Evolutionary conservation across 1,140 invertebrate genomes (phyloP).

Genomic region (Telenomus remus): DNA sequence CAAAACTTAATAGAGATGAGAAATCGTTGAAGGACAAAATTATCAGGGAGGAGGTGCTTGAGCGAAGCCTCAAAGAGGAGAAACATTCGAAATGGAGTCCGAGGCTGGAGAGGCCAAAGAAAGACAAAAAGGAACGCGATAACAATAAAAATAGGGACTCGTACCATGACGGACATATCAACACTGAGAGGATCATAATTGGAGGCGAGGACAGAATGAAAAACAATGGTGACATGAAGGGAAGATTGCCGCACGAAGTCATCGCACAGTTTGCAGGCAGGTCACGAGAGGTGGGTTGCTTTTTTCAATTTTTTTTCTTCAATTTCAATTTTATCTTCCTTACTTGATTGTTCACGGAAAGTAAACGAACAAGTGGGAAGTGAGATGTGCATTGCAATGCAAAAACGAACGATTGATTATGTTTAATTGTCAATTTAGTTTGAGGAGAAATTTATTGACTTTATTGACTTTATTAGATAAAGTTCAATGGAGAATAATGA

Average conservation of each 20-base stretch:
- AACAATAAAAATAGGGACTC: slow-evolving; percentile 64
- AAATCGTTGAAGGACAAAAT: slow-evolving; percentile 46
- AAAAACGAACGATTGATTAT: too few species aligned
- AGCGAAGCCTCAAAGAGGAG: slow-evolving; percentile 60
- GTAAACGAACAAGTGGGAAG: too few species aligned
- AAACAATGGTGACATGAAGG: slow-evolving; percentile 71
- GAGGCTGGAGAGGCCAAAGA: slow-evolving; percentile 65
- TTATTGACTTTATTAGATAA: background rate
- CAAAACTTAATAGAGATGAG: slow-evolving; percentile 54
- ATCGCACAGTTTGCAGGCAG: slow-evolving; percentile 87
- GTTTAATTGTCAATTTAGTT: too few species aligned
- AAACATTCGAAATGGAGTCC: slow-evolving; percentile 61
- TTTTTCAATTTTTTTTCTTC: too few species aligned
- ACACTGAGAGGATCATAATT: slow-evolving; percentile 85
- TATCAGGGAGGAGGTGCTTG: slow-evolving; percentile 61
- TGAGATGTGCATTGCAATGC: background rate
- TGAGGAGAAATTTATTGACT: background rate
- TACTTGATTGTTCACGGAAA: too few species aligned
- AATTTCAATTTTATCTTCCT: too few species aligned
- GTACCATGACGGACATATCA: slow-evolving; percentile 64
- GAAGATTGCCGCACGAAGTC: slow-evolving; percentile 82
- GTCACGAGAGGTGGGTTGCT: slow-evolving; percentile 79
- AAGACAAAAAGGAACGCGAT: slow-evolving; percentile 68
- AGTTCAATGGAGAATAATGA: too few species aligned
- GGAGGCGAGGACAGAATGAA: slow-evolving; percentile 83